Conservation (phyloP, 2,888 invertebrate genomes). For the Acanthopleura granulata region DNA sequence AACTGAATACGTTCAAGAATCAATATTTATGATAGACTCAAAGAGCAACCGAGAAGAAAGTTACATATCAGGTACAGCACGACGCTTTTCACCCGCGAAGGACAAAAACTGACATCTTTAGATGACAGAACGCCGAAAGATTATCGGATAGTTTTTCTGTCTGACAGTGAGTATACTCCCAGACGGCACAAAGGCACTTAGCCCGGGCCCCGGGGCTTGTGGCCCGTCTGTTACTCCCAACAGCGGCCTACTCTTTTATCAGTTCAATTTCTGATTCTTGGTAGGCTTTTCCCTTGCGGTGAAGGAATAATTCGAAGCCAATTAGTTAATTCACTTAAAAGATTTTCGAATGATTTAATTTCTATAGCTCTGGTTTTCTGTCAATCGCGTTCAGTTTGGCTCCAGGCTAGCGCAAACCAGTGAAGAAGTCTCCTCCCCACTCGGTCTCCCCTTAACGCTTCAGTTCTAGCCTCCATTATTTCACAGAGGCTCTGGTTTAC, state of each 20-base stretch:
- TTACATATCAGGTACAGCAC: no score
- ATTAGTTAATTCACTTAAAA: conserved; percentile 19
- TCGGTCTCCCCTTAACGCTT: background rate
- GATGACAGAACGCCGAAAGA: no score
- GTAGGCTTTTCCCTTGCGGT: conserved; percentile 3
- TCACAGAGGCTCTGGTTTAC: background rate
- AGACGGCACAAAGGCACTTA: no score
- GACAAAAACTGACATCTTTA: no score
- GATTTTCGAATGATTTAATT: conserved; percentile 12
- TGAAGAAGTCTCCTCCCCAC: background rate
- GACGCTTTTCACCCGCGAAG: no score
- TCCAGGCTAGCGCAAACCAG: background rate
- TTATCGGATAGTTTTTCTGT: no score
- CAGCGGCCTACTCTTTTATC: background rate
- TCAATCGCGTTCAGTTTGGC: background rate
- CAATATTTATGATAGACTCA: no score
- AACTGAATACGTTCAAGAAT: no score
- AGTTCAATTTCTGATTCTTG: conserved; percentile 5
- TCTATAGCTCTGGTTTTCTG: background rate
- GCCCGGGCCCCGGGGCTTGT: no score
- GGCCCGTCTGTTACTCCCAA: background rate
- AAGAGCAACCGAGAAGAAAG: no score
- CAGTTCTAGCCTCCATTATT: background rate
- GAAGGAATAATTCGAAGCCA: conserved; percentile 6
- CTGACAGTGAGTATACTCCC: no score